Conservation (phyloP, 2,797 vertebrate genomes). For the Lophius americanus region DNA sequence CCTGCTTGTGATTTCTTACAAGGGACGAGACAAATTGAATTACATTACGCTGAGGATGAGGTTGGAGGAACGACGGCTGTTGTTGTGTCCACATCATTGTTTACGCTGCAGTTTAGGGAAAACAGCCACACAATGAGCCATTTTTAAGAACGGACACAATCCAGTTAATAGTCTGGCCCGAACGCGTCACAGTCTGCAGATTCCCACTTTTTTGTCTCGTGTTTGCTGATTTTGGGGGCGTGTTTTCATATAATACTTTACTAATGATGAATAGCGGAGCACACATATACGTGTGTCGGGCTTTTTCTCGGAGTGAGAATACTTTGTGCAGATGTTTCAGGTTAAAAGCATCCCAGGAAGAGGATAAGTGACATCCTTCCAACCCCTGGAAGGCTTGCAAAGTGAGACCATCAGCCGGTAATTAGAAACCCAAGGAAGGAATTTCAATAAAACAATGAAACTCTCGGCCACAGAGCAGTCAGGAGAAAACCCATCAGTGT, state of each 20-base stretch:
- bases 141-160: conserved; percentile 34
- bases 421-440: not conserved
- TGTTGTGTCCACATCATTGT: conserved; percentile 22
- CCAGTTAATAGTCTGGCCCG: conserved; percentile 31
- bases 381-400: not conserved
- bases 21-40: conserved; percentile 27
- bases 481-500: too few relatives aligned
- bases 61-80: conserved; percentile 18
- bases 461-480: too few relatives aligned
- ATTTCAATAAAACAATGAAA: too few relatives aligned
- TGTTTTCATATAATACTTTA: not conserved
- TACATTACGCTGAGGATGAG: conserved; percentile 10
- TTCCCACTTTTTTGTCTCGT: not conserved
- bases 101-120: conserved; percentile 37
- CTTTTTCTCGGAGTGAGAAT: not conserved
- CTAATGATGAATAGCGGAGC: not conserved
- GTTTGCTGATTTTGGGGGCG: not conserved
- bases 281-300: not conserved
- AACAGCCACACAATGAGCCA: conserved; percentile 42
- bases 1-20: conserved; percentile 28
- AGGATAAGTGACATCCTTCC: not conserved
- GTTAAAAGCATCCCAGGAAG: conserved; percentile 13
- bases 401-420: not conserved
- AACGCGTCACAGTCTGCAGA: conserved; percentile 11
- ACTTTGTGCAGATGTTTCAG: conserved; percentile 1